Conservation (phyloP, 2,888 invertebrate species). For the Heliconius ismenius region DNA sequence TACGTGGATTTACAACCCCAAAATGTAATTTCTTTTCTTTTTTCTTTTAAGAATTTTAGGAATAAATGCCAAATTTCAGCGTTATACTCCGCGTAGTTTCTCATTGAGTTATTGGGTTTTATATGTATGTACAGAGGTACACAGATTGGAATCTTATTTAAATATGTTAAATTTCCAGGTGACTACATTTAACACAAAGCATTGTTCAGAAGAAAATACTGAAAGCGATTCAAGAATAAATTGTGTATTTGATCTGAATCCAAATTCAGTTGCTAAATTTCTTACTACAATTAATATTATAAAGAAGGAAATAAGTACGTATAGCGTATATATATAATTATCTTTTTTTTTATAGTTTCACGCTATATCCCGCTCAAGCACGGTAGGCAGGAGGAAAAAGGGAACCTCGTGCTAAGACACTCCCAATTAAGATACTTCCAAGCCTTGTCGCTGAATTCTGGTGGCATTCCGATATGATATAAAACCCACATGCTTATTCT, state of each 20-base stretch:
- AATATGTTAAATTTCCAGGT: constrained; percentile 20
- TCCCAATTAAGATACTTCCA: background rate
- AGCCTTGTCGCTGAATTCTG: background rate
- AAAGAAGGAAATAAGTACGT: constrained; percentile 45
- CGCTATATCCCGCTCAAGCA: too few relatives aligned
- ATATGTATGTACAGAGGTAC: too few relatives aligned
- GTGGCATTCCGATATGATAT: background rate
- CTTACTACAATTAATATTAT: constrained; percentile 41
- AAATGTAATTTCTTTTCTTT: too few relatives aligned
- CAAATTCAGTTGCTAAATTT: constrained; percentile 46
- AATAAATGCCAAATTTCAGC: too few relatives aligned
- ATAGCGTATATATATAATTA: background rate
- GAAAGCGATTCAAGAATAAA: constrained; percentile 29
- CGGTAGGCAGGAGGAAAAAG: too few relatives aligned
- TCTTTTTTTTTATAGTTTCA: too few relatives aligned
- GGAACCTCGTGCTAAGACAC: background rate
- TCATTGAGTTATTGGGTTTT: too few relatives aligned
- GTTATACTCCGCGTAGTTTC: too few relatives aligned
- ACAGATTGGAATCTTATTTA: background rate
- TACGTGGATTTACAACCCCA: too few relatives aligned
- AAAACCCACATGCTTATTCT: background rate
- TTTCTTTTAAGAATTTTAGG: too few relatives aligned
- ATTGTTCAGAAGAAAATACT: background rate
- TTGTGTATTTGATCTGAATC: constrained; percentile 50
- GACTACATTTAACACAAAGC: background rate